Base-by-base conservation (phyloP, 2,797 vertebrate genomes). In the Acanthopagrus latus region DNA sequence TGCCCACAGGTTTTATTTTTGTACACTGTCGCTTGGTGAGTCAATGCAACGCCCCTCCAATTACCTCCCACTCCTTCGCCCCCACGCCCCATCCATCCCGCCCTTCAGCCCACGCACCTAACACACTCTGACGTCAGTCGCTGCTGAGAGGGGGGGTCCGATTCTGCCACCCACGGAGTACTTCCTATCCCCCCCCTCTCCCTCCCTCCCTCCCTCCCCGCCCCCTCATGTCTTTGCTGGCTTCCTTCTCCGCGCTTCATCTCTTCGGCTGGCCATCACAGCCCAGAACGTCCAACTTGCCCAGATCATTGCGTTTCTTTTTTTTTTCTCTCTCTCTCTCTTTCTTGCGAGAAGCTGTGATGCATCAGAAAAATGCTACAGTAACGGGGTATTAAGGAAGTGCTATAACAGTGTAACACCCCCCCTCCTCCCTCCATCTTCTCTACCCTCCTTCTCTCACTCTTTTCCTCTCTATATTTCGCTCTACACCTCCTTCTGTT, bases 1-100 rank as follows among this genome's bases (percentile, higher is more conserved):
- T 94, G 94, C 96, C 96, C 95, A 96, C 96, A 83, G 87, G 52
- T 94, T 94, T 95, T 96, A 96, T 96, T 96, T 95, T 95, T 93
- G 92, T 79, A 92, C 90, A 88, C 93, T 88, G 93, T 95, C 94
- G 93, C 94, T 95, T 90, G 94, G 94, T 95, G 95, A 96, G 93
- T 95, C 95, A 96, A 94, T 95, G 92, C 95, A 94, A 94, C 96
- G 92, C 94, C 95, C 96, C 95, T 95, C 94, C 93, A 94, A 95
- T 95, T 96, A 95, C 94, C 93, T 92, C 90, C 96, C 95, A 96
- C 96, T 94, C 94, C 84, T 77, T 92, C 92, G 89, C 95, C 95
- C 95, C 95, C 95, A 93, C 95, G 65, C 94, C 93, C 94, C 93
- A 91, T 95, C 94, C 92, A 93, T 93, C 94, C 94, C 94, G 93